Base-by-base conservation (phyloP, 2,113 vertebrate genomes). In the Leuciscus idus region DNA sequence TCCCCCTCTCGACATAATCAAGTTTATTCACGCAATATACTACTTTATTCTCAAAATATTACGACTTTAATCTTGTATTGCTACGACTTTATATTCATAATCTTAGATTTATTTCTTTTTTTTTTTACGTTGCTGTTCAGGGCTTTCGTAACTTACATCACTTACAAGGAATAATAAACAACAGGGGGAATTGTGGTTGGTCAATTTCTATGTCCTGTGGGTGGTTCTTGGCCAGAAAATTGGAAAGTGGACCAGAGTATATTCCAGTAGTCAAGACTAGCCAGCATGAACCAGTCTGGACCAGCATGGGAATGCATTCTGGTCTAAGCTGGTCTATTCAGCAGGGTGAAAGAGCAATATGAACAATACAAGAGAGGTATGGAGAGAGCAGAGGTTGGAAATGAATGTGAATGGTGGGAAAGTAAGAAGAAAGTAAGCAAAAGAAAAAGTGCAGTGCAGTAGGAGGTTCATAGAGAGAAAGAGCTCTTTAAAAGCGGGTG, bases 401-500 rank as follows among this genome's bases (percentile, higher is more conserved):
- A 70, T 82, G 85, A 62, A 23, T 57, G 28, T 85, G 61, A 79
- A 81, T 86, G 76, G 46, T 83, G 81, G 81, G 81, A 83, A 83
- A 50, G 81, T 19, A 30, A 55, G 19, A 68, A n/a, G 62, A 82
- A 66, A 79, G 64, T 68, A 66, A 78, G 46, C 59, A 12, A 21
- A 26, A 39, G 76, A 39, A 13, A 75, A 43, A 4, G 19, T 72
- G 50, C 19, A 23, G 19, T 50, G 66, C 68, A 61, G 36, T 33
- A 73, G 43, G 62, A 11, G 39, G 70, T 33, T 61, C 76, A 84
- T 4, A 55, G 52, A 46, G 80, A 74, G 68, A 83, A 74, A 43
- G 59, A 30, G 28, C 80, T 81, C 78, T 81, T 55, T 55, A 85
- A 59, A 74, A n/a, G 43, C 72, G 81, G 64, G 62, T 83, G 74